These are phyloP conservation scores for Pristionchus mayeri DNA, from an alignment of 2,888 invertebrate species.

Conservation along the genomic window DNA sequence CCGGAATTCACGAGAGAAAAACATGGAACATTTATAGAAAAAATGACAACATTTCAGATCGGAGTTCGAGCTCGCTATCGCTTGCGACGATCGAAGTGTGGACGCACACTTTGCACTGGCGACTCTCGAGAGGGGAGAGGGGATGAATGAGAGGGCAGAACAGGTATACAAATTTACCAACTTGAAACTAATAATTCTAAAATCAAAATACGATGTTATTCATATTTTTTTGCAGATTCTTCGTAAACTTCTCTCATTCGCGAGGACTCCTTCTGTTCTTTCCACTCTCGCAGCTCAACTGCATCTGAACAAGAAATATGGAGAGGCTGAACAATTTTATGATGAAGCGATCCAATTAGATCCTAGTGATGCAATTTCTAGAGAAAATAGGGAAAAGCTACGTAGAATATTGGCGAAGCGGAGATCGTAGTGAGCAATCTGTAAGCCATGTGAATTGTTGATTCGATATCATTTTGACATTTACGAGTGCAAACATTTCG, in stretches of 20 bases:
- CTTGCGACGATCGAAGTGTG: not conserved
- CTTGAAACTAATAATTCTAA: no score
- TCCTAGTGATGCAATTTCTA: conserved; percentile 88
- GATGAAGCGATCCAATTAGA: conserved; percentile 88
- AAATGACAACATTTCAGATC: not conserved
- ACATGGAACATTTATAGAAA: no score
- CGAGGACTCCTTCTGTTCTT: not conserved
- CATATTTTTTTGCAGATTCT: conserved; percentile 6
- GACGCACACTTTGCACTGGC: conserved; percentile 22
- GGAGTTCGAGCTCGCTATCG: conserved; percentile 8
- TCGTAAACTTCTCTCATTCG: not conserved
- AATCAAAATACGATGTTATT: no score
- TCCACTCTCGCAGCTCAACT: conserved; percentile 77
- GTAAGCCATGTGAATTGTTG: not conserved
- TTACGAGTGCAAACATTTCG: not conserved
- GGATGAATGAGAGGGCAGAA: not conserved
- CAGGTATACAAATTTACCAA: not conserved
- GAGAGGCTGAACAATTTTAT: conserved; percentile 90
- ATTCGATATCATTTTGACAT: not conserved
- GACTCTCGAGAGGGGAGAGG: not conserved
- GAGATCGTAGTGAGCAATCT: not conserved
- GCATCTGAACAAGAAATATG: conserved; percentile 91
- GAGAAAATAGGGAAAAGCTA: conserved; percentile 19
- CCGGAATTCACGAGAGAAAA: no score
- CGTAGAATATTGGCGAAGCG: not conserved